Base-by-base conservation (phyloP, 30 jellyfish, hydroid and myxozoan genomes). In the Pelagia noctiluca region DNA sequence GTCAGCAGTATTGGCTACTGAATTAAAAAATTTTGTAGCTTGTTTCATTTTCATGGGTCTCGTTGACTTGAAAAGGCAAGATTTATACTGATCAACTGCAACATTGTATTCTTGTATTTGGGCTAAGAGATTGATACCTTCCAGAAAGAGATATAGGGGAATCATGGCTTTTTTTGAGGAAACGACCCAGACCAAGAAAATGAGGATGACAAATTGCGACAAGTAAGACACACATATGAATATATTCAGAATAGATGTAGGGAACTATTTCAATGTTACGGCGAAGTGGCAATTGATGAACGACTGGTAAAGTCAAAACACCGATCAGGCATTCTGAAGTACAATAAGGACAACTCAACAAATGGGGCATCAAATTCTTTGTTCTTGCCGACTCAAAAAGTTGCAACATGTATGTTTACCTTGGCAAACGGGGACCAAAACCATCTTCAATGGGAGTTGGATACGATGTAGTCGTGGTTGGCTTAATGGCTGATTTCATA, bases 281-380 rank as follows among this genome's bases (percentile, higher is more conserved):
- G 49, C 42, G 54, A 70, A 12, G 78, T 82, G 21, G 83, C 93
- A 5, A 57, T 82, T 71, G 93, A 82, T 71, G 93, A 69, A 50
- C 21, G 93, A 28, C 19, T 68, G 66, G 80, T 82, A 46, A 71
- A 71, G 35, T 82, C 90, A 31, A 82, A 82, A 57, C 90, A 82
- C 50, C 48, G 93, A 29, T 69, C 83, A 0, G 90, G 83, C 25
- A 69, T 82, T 35, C 29, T 47, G 66, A 84, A 82, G 53, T 82
- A 70, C 63, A 70, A 70, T n/a, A 50, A 30, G 33, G 77, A 70
- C 63, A 66, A 35, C 91, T 85, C 0, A 85, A 26, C n/a, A 48
- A 83, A 35, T 50, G 11, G 32, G 78, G 90, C 18, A 47, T 42
- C 57, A 67, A 35, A 18, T 67, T 67, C n/a, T 67, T 67, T 67